Percentiles rank a stretch among this genome's conserved stretches.
These are phyloP conservation scores for Hyppa rectilinea DNA, from an alignment of 2,888 invertebrate genomes.

Conservation along the genomic window DNA sequence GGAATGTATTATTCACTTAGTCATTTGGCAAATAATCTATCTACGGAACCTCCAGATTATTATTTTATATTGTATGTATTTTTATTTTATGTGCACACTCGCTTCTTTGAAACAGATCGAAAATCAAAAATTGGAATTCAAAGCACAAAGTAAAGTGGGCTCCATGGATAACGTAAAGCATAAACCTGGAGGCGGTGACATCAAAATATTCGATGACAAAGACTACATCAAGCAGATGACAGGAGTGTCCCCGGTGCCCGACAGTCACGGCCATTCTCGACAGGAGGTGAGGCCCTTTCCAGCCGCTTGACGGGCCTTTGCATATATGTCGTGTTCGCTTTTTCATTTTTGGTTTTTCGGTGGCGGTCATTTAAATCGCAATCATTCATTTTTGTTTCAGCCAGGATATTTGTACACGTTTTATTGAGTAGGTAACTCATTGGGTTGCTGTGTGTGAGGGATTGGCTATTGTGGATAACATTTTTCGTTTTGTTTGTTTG, in stretches of 20 bases:
- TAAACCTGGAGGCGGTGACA: conserved; percentile 97
- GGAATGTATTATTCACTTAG: not conserved
- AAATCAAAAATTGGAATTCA: conserved; percentile 97
- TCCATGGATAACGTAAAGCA: conserved; percentile 97
- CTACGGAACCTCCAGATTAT: conserved; percentile 59
- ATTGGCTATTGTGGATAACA: conserved; percentile 67
- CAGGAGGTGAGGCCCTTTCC: conserved; percentile 87
- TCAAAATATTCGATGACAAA: conserved; percentile 98
- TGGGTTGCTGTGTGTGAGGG: conserved; percentile 64
- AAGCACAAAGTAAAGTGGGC: conserved; percentile 97
- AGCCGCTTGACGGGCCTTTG: conserved; percentile 62
- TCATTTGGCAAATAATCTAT: conserved; percentile 14
- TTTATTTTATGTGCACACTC: conserved; percentile 82
- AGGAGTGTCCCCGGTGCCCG: conserved; percentile 84
- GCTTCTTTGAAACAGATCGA: conserved; percentile 93
- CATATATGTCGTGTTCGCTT: conserved; percentile 71
- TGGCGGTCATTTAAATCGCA: conserved; percentile 76
- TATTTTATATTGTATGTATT: conserved; percentile 65
- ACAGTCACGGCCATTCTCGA: conserved; percentile 82
- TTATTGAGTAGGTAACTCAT: conserved; percentile 83
- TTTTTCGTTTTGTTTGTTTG: conserved; percentile 63
- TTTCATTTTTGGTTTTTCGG: conserved; percentile 72
- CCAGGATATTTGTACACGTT: conserved; percentile 88
- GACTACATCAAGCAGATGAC: conserved; percentile 96
- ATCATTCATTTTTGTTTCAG: conserved; percentile 87